Evolutionary conservation across 2,888 invertebrate genomes (phyloP).

Genomic region (Pedicia rivosa): DNA sequence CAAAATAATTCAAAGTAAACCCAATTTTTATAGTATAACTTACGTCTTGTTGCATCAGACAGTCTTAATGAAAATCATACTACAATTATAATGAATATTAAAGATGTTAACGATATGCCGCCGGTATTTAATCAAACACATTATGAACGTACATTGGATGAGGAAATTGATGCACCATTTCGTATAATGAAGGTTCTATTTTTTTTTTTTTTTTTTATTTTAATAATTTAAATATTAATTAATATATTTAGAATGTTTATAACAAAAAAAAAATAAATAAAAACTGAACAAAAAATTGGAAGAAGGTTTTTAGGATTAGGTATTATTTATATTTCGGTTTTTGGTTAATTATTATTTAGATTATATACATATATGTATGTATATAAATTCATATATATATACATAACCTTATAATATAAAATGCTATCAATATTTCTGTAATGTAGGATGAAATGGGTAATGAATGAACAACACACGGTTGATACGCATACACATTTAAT

Average conservation of each 20-base stretch:
- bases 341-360: no score
- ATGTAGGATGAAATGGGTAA: no score
- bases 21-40: conserved; percentile 56
- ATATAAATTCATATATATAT: no score
- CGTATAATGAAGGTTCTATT: conserved; percentile 60
- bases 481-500: no score
- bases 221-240: neutral
- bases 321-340: no score
- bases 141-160: conserved; percentile 56
- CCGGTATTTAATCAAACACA: conserved; percentile 59
- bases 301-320: no score
- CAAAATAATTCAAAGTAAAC: no score
- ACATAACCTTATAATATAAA: no score
- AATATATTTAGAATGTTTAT: neutral
- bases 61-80: conserved; percentile 81
- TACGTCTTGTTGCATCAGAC: conserved; percentile 78
- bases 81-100: conserved; percentile 62
- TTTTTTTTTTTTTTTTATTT: conserved; percentile 1
- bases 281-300: no score
- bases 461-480: no score
- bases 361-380: no score
- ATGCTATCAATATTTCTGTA: no score
- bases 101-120: conserved; percentile 81
- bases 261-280: neutral
- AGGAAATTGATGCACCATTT: conserved; percentile 56